Conservation (phyloP, 2,113 vertebrate genomes). For the Phrynocephalus versicolor region DNA sequence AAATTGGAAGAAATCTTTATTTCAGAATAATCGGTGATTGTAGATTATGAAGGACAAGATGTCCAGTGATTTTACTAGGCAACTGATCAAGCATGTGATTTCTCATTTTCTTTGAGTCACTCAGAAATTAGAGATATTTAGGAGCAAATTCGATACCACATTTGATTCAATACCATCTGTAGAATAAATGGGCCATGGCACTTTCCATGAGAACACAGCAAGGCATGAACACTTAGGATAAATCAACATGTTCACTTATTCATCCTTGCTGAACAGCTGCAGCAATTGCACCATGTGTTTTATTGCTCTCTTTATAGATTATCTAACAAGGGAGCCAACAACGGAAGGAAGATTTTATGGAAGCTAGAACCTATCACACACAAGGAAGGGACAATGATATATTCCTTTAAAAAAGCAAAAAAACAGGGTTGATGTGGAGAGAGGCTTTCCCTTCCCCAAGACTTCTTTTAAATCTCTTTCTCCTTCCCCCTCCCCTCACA, state of each 20-base stretch:
- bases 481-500: no score
- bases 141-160: not conserved
- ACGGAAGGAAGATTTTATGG: slow-evolving; percentile 70
- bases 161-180: slow-evolving; percentile 15
- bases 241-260: slow-evolving; percentile 71
- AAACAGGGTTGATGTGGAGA: slow-evolving; percentile 62
- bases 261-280: slow-evolving; percentile 63
- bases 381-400: slow-evolving; percentile 49
- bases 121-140: not conserved
- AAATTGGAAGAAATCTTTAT: not conserved
- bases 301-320: slow-evolving; percentile 68
- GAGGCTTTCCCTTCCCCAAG: no score
- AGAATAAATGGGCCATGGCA: slow-evolving; percentile 27
- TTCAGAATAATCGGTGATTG: not conserved
- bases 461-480: slow-evolving; percentile 28
- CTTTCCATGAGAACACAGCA: slow-evolving; percentile 22
- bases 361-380: slow-evolving; percentile 59
- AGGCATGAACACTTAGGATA: slow-evolving; percentile 70
- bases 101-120: no score
- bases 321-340: slow-evolving; percentile 63
- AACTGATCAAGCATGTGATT: not conserved
- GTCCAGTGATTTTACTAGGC: slow-evolving; percentile 1
- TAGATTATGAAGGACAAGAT: not conserved
- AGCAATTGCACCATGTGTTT: slow-evolving; percentile 70
- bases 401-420: slow-evolving; percentile 44